Base-by-base conservation (phyloP, 2,113 vertebrate species). In the Dissostichus mawsoni region DNA sequence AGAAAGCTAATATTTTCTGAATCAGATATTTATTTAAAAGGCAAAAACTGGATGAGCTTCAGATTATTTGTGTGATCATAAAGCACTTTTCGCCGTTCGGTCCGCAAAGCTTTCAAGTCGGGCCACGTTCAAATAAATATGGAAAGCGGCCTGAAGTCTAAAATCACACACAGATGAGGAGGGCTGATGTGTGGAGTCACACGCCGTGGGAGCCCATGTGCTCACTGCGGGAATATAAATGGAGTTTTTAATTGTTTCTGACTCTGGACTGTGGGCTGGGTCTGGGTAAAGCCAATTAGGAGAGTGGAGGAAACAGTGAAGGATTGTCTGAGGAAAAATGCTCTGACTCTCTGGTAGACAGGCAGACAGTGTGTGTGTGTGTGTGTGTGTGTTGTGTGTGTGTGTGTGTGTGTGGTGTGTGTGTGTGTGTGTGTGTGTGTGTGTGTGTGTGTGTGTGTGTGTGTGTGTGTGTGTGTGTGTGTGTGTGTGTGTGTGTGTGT, bases 131-230 rank as follows among this genome's bases (percentile, higher is more conserved):
- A 95, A 97, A 97, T 95, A 97, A 98, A 97, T 96, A 97, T 91
- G 93, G 95, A 96, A 96, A 96, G 94, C 80, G 86, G 94, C 89
- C 95, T 94, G 93, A 95, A 94, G 94, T 92, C 95, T 94, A 96
- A 97, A 93, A 98, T 96, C 94, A 93, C 95, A 97, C 96, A 96
- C 97, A 98, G 96, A 98, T 97, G 97, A 97, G 93, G 93, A 90
- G 91, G 89, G 92, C 93, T 81, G 71, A 93, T 93, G 93, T 94
- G 96, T 95, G 95, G 92, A 96, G 96, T 95, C 94, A 94, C 95
- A 96, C 92, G 90, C 94, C 92, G 94, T 88, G 93, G 92, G 95
- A 96, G 91, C 91, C 94, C 95, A 93, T 96, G 94, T 95, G 95
- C 95, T 96, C 94, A 89, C 91, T 92, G 69, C 85, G 55, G 86